Conservation (phyloP, 2,888 invertebrate species). For the Tolmerus cingulatus region DNA sequence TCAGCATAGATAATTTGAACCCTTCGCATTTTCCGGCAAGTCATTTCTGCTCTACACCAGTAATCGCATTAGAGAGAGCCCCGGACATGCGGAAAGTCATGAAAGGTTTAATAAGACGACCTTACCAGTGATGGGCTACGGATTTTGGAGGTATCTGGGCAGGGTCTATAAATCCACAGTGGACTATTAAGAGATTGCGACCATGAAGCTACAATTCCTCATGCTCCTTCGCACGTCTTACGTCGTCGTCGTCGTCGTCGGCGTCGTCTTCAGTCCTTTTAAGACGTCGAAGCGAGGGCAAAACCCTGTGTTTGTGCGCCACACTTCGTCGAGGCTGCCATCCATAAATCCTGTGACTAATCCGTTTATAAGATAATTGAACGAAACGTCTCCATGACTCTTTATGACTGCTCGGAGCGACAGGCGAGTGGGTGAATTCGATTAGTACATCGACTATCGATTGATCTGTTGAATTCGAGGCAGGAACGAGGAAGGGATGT, state of each 20-base stretch:
- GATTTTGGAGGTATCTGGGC: neutral
- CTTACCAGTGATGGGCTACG: neutral
- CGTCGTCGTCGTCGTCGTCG: neutral
- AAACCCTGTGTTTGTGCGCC: neutral
- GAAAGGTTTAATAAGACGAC: neutral
- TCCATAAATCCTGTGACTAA: neutral
- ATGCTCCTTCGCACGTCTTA: neutral
- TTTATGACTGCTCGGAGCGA: neutral
- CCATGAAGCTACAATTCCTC: neutral
- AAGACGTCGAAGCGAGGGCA: neutral
- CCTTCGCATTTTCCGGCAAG: neutral
- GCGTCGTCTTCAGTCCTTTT: too few species aligned
- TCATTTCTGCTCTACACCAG: neutral
- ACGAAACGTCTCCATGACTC: constrained; percentile 12
- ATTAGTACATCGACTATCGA: neutral
- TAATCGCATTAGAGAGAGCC: neutral
- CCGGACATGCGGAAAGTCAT: neutral
- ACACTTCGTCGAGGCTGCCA: neutral
- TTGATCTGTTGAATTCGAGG: neutral
- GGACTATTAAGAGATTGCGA: neutral
- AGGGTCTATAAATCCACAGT: neutral
- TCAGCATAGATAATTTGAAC: neutral
- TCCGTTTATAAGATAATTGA: constrained; percentile 12
- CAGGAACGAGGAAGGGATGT: neutral
- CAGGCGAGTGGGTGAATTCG: neutral